Evolutionary conservation across 2,113 vertebrate species (phyloP), one percentile per base, ranked within the genome.

Genomic region (Syngnathus scovelli): DNA sequence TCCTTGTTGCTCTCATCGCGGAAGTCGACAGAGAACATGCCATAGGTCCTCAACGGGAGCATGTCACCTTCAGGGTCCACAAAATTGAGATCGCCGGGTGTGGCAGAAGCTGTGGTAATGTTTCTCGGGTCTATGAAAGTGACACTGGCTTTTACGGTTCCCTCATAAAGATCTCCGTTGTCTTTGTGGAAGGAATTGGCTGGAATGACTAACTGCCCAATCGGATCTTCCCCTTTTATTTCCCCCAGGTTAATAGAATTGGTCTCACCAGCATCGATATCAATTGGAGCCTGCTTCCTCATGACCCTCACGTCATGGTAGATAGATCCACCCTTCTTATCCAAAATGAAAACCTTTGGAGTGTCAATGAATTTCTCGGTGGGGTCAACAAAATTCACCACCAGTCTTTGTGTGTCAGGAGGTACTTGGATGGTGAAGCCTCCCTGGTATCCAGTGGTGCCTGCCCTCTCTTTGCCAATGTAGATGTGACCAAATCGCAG

Each of bases 111-210:
- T 0, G 91, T 93, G 0, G 87, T 86, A 74, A 97, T 75, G 66
- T 98, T 95, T 64, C 97, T 88, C 1, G 97, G 96, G 68, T 99
- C 97, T 65, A 99, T 89, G 56, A 98, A 96, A 15, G 97, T 99
- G 69, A 99, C 90, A 0, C 94, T 96, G 73, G 96, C 96, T 74
- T 94, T 92, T 38, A 99, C 96, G 0, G 89, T 91, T 60, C 96
- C 95, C 2, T 82, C 69, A 2, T 98, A 98, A 1, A 90, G 82
- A 38, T 93, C 91, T 8, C 97, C 96, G 0, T 89, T 90, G 0
- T 90, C 83, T 23, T 89, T 90, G 48, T 90, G 91, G 83, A 99
- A 95, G 2, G 88, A 84, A 0, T 93, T 92, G 0, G 95, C 89
- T 0, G 95, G 94, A 76, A 99, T 92, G 6, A 96, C 6, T 0